phyloP scores from a whole-genome alignment of 1,140 invertebrate genomes.

The Pomacea maculata region DNA sequence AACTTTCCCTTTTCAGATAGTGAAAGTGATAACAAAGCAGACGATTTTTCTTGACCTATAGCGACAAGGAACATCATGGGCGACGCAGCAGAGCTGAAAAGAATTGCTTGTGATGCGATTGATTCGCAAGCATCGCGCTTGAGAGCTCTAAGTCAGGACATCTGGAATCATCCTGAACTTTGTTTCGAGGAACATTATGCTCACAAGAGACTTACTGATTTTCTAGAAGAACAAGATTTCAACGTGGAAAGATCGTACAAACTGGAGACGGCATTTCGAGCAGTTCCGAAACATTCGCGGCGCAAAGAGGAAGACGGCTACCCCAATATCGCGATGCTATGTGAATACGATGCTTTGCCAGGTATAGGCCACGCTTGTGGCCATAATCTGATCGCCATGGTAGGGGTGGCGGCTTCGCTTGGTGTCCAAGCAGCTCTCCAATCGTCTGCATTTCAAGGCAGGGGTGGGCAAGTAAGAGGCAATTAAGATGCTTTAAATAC shows the following conservation, averaged over 20 bases:
- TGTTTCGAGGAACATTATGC: conserved; percentile 59
- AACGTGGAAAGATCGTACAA: conserved; percentile 53
- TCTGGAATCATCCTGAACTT: conserved; percentile 63
- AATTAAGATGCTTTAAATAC: too few relatives aligned
- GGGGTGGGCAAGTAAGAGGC: conserved; percentile 3
- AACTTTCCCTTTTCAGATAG: too few relatives aligned
- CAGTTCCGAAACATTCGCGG: conserved; percentile 38
- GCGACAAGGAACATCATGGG: too few relatives aligned
- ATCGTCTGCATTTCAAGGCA: conserved; percentile 15
- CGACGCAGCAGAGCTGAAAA: conserved; percentile 23
- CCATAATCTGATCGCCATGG: conserved; percentile 66
- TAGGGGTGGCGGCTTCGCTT: conserved; percentile 60
- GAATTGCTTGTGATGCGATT: conserved; percentile 39
- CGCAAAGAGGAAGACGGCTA: conserved; percentile 3
- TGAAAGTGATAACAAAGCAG: too few relatives aligned
- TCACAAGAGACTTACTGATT: conserved; percentile 56
- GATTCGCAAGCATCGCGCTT: conserved; percentile 37
- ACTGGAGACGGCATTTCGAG: conserved; percentile 60
- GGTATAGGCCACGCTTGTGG: conserved; percentile 67
- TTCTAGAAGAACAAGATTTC: conserved; percentile 54
- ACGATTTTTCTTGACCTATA: too few relatives aligned
- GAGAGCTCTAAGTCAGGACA: conserved; percentile 43
- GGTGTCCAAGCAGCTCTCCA: conserved; percentile 60
- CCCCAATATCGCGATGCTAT: conserved; percentile 59
- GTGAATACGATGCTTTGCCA: conserved; percentile 67